Percentiles rank a stretch among this genome's conserved stretches.
phyloP scores from a whole-genome alignment of 64 coral and sea anemone genomes.

The Anthopleura sola region DNA sequence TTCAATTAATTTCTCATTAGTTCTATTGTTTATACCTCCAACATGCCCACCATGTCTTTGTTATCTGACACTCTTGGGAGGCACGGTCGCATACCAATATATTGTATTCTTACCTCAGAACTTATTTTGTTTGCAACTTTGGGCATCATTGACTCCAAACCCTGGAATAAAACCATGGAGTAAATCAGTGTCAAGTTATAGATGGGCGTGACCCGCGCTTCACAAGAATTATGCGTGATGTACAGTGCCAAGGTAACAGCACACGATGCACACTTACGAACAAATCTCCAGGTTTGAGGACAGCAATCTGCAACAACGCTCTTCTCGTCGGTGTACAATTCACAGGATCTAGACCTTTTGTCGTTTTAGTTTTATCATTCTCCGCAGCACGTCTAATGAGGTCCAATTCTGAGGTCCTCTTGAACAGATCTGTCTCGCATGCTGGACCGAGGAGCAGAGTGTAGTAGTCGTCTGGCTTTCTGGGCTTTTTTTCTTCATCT shows the following conservation, averaged over 20 bases:
- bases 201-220: too few relatives aligned
- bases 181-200: background rate
- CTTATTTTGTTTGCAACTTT: slow-evolving; percentile 75
- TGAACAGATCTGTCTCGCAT: slow-evolving; percentile 11
- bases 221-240: too few relatives aligned
- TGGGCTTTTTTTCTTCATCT: background rate
- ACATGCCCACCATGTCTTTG: background rate
- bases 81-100: too few relatives aligned
- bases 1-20: background rate
- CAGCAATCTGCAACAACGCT: slow-evolving; percentile 75
- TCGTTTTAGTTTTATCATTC: background rate
- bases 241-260: too few relatives aligned
- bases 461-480: background rate
- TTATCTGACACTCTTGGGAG: too few relatives aligned
- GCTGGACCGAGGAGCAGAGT: background rate
- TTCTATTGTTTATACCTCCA: background rate
- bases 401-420: slow-evolving; percentile 23
- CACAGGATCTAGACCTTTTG: slow-evolving; percentile 4
- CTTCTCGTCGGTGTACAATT: slow-evolving; percentile 51
- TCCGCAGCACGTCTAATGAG: background rate
- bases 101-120: slow-evolving; percentile 51
- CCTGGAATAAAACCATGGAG: slow-evolving; percentile 29
- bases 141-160: slow-evolving; percentile 79
- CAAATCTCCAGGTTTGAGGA: slow-evolving; percentile 86
- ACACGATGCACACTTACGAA: too few relatives aligned